These are phyloP conservation scores for Hippopotamus amphibius DNA, from an alignment of 2,113 vertebrate species.

Conservation along the genomic window DNA sequence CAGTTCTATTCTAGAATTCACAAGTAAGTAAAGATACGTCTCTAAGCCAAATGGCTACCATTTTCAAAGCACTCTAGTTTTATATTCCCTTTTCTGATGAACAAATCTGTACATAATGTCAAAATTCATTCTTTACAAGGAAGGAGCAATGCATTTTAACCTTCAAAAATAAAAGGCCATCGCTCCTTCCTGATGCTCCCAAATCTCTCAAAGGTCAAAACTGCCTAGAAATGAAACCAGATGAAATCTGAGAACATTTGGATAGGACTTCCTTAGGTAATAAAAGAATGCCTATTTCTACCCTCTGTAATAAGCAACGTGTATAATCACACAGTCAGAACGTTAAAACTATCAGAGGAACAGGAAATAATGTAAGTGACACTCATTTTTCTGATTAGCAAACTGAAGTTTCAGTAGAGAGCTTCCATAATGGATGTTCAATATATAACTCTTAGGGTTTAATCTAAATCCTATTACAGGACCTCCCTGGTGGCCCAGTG, in stretches of 20 bases:
- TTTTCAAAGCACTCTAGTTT: neutral
- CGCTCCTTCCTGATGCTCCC: neutral
- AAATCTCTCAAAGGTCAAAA: constrained; percentile 46
- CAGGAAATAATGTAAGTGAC: neutral
- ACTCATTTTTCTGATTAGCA: neutral
- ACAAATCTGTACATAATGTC: neutral
- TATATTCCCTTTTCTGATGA: neutral
- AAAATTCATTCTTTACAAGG: neutral
- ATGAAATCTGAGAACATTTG: neutral
- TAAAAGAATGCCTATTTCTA: neutral
- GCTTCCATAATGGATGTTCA: neutral
- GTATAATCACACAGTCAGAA: neutral
- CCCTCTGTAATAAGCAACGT: neutral
- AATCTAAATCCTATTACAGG: neutral
- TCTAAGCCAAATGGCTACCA: neutral
- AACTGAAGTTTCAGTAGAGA: neutral
- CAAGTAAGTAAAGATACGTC: neutral
- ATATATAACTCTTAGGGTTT: neutral
- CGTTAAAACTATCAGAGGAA: neutral
- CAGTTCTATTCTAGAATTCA: neutral
- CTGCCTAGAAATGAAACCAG: neutral
- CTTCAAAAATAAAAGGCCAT: neutral
- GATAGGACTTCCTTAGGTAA: neutral
- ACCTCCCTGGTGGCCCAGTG: no score
- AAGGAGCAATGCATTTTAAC: constrained; percentile 5